These are phyloP conservation scores for Enteromius viviparus DNA, from an alignment of 2,797 vertebrate genomes.

Conservation along the genomic window DNA sequence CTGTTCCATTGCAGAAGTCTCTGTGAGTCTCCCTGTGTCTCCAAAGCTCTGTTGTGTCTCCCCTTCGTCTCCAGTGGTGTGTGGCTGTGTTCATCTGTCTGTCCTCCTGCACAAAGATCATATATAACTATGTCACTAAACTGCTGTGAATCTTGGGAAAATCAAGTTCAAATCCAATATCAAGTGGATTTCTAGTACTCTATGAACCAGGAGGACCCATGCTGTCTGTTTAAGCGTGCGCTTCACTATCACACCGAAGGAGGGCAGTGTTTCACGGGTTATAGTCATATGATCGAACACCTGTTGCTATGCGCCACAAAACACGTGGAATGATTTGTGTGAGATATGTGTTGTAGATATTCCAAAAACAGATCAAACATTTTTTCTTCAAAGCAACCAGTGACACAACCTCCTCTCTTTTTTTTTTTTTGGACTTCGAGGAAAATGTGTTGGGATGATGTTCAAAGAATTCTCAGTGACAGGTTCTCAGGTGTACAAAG, in stretches of 20 bases:
- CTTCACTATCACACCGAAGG: constrained; percentile 1
- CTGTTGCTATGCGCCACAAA: constrained; percentile 28
- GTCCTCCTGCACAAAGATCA: too few relatives aligned
- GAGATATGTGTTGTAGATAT: not conserved
- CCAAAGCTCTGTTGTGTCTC: too few relatives aligned
- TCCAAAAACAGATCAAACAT: constrained; percentile 41
- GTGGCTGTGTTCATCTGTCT: too few relatives aligned
- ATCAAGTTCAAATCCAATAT: too few relatives aligned
- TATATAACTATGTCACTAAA: too few relatives aligned
- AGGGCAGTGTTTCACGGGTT: constrained; percentile 24
- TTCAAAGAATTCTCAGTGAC: constrained; percentile 8
- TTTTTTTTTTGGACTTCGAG: not conserved
- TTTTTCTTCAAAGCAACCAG: constrained; percentile 24
- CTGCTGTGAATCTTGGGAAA: not conserved
- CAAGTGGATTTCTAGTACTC: not conserved
- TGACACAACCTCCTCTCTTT: too few relatives aligned
- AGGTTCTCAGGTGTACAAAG: not conserved
- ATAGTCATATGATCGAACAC: not conserved
- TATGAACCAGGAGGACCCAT: not conserved
- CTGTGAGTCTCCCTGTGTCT: too few relatives aligned
- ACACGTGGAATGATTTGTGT: not conserved
- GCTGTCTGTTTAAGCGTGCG: not conserved
- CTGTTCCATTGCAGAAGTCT: too few relatives aligned
- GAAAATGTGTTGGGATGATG: not conserved
- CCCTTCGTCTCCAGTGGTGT: too few relatives aligned